Percentiles rank a stretch among this genome's conserved stretches.
These are phyloP conservation scores for Drosophila cracens DNA, from an alignment of 2,888 invertebrate genomes.

Conservation along the genomic window DNA sequence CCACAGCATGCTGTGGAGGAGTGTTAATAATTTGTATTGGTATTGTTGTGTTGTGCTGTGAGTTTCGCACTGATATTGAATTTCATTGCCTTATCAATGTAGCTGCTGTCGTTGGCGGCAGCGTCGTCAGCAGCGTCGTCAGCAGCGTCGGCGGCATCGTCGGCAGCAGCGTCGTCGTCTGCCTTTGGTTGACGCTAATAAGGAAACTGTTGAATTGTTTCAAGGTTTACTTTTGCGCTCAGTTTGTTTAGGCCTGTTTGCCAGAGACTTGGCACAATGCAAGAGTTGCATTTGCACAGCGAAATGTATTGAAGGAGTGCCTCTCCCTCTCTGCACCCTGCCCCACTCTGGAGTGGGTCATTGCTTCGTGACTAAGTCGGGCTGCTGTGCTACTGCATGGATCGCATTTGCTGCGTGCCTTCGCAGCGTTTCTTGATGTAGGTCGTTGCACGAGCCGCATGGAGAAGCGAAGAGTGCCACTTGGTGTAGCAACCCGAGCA, in stretches of 20 bases:
- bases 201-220: slow-evolving; percentile 79
- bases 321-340: neutral
- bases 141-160: neutral
- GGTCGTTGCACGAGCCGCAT: slow-evolving; percentile 58
- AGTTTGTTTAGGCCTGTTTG: slow-evolving; percentile 76
- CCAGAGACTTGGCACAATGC: slow-evolving; percentile 68
- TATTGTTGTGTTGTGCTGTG: slow-evolving; percentile 26
- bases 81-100: slow-evolving; percentile 71
- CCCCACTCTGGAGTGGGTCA: slow-evolving; percentile 60
- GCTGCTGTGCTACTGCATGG: slow-evolving; percentile 38
- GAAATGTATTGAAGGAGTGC: slow-evolving; percentile 56
- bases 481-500: slow-evolving; percentile 23
- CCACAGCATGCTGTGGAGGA: slow-evolving; percentile 47
- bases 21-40: slow-evolving; percentile 14
- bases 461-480: slow-evolving; percentile 22
- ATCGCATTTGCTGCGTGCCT: slow-evolving; percentile 59
- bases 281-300: slow-evolving; percentile 70
- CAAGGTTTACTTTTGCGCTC: slow-evolving; percentile 70
- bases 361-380: slow-evolving; percentile 62
- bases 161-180: slow-evolving; percentile 21
- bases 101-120: slow-evolving; percentile 1
- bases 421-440: slow-evolving; percentile 69
- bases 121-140: slow-evolving; percentile 15
- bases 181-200: slow-evolving; percentile 61
- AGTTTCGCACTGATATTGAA: slow-evolving; percentile 78